These are phyloP conservation scores for Synergus itoensis DNA, from an alignment of 2,888 invertebrate species.

Conservation along the genomic window DNA sequence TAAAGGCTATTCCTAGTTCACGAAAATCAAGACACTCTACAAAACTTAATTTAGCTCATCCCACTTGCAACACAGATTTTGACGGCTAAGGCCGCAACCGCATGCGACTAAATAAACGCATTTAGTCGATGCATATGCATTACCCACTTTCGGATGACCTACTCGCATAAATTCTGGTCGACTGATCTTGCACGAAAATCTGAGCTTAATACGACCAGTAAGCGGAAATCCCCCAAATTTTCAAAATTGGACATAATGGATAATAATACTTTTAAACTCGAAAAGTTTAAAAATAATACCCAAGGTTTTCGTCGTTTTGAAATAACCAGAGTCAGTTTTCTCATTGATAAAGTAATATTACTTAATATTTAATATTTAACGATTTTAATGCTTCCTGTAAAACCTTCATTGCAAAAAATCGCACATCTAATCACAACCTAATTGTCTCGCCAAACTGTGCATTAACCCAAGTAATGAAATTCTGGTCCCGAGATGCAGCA, in stretches of 20 bases:
- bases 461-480: not conserved
- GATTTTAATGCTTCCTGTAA: not conserved
- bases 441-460: not conserved
- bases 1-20: too few relatives aligned
- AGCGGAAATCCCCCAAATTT: not conserved
- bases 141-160: slow-evolving; percentile 49
- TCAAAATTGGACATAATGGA: not conserved
- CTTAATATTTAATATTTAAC: not conserved
- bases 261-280: not conserved
- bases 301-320: not conserved
- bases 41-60: too few relatives aligned
- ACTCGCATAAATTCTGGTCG: slow-evolving; percentile 2
- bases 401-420: not conserved
- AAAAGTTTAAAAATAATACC: too few relatives aligned
- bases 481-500: not conserved
- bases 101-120: slow-evolving; percentile 60
- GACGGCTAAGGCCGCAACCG: slow-evolving; percentile 45
- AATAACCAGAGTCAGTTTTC: not conserved
- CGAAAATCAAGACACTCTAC: too few relatives aligned
- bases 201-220: not conserved
- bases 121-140: slow-evolving; percentile 65
- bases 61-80: not conserved
- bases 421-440: not conserved
- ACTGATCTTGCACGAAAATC: slow-evolving; percentile 18
- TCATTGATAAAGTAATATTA: not conserved